Evolutionary conservation across 2,113 vertebrate genomes (phyloP).

Genomic region (Dromaius novaehollandiae): DNA sequence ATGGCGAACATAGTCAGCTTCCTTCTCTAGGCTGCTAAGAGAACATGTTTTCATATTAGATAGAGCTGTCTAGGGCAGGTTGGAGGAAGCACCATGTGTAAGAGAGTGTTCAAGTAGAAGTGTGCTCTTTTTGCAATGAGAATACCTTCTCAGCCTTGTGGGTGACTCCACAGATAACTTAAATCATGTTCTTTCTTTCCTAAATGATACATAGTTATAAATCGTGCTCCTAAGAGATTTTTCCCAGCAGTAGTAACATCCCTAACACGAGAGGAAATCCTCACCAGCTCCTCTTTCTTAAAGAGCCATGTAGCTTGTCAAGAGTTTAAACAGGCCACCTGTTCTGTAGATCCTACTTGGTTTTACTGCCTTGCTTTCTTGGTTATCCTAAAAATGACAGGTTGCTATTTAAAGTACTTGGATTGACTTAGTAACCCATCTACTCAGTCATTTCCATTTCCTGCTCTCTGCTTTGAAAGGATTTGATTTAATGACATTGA

Average conservation of each 20-base stretch:
- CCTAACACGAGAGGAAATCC: not conserved
- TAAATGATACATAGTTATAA: not conserved
- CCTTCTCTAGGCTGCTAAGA: slow-evolving; percentile 3
- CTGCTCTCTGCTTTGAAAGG: not conserved
- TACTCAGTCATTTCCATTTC: not conserved
- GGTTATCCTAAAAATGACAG: not conserved
- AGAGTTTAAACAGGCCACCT: not conserved
- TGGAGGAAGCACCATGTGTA: not conserved
- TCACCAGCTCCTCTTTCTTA: not conserved
- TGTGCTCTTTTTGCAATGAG: not conserved
- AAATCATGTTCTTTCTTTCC: not conserved
- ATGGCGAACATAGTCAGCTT: not conserved
- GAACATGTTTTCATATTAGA: slow-evolving; percentile 30
- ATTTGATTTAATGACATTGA: not conserved
- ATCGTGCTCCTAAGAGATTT: not conserved
- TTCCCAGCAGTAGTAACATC: not conserved
- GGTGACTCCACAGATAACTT: not conserved
- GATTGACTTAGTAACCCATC: not conserved
- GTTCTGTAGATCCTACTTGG: not conserved
- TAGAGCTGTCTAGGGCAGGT: not conserved
- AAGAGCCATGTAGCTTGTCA: not conserved
- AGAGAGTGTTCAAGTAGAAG: not conserved
- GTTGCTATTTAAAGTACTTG: not conserved
- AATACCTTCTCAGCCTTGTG: not conserved
- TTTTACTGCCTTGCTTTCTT: slow-evolving; percentile 25